Conservation (phyloP, 2,113 vertebrate species). For the Apodemus speciosus region DNA sequence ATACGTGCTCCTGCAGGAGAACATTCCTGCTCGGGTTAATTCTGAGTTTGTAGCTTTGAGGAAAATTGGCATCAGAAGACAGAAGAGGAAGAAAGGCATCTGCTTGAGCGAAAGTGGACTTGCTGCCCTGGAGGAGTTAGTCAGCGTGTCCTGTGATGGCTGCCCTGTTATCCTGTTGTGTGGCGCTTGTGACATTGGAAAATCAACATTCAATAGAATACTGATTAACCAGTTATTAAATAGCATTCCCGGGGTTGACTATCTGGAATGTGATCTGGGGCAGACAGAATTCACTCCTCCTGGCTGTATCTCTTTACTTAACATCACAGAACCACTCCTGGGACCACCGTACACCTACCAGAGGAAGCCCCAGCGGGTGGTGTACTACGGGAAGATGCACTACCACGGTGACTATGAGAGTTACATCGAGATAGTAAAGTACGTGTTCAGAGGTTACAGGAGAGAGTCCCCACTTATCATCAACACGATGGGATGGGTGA, state of each 20-base stretch:
- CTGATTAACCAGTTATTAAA: conserved; percentile 95
- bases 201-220: conserved; percentile 93
- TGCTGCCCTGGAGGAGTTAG: conserved; percentile 85
- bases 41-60: conserved; percentile 82
- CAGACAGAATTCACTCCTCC: conserved; percentile 96
- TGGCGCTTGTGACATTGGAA: conserved; percentile 92
- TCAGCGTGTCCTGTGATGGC: conserved; percentile 88
- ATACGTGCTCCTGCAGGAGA: conserved; percentile 86
- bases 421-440: conserved; percentile 93
- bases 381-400: conserved; percentile 90
- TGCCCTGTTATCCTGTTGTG: conserved; percentile 92
- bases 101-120: conserved; percentile 82
- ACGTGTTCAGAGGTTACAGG: conserved; percentile 88
- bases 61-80: conserved; percentile 87
- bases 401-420: conserved; percentile 91
- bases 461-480: conserved; percentile 91
- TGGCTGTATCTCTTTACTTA: conserved; percentile 91
- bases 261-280: conserved; percentile 95
- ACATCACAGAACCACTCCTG: conserved; percentile 90
- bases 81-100: conserved; percentile 80
- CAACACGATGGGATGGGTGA: conserved; percentile 99
- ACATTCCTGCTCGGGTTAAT: not conserved
- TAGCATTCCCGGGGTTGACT: conserved; percentile 91
- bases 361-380: conserved; percentile 89
- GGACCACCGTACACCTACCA: conserved; percentile 95